Conservation (phyloP, 2,113 vertebrate species). For the Micromys minutus region DNA sequence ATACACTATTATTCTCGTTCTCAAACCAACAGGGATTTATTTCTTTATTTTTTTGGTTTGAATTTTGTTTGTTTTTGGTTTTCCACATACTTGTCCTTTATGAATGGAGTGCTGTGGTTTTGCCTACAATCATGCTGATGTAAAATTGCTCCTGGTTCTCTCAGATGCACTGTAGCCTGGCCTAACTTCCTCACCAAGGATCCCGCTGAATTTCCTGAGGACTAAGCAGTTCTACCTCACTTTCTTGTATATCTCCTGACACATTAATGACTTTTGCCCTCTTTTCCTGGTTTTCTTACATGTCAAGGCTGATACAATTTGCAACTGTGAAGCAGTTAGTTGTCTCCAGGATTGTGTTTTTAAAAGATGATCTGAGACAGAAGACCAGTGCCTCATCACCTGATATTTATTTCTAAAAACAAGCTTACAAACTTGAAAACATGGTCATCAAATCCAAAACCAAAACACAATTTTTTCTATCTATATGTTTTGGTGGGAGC, state of each 20-base stretch:
- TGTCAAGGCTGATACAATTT: rapidly evolving
- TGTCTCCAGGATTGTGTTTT: not conserved
- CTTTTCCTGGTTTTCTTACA: not conserved
- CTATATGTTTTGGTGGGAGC: not conserved
- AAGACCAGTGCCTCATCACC: not conserved
- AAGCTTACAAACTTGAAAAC: not conserved
- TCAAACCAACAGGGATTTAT: not conserved
- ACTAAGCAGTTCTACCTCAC: rapidly evolving
- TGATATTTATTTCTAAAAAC: not conserved
- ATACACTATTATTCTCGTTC: not conserved
- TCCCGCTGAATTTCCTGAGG: rapidly evolving
- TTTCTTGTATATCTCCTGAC: not conserved
- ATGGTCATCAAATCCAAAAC: not conserved
- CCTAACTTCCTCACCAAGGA: not conserved
- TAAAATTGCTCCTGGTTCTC: not conserved
- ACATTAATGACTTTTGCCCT: not conserved
- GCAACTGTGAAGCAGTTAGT: not conserved
- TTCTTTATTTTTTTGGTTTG: too few species aligned
- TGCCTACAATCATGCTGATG: not conserved
- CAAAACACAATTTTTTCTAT: not conserved
- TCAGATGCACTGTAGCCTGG: rapidly evolving
- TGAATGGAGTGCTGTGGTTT: not conserved
- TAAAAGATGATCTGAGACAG: not conserved
- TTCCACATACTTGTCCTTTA: not conserved
- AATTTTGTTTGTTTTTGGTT: too few species aligned